A percentile compares a stretch with the other conserved stretches of the same genome.
Evolutionary conservation across 2,797 vertebrate species (phyloP).

Genomic region (Intellagama lesueurii): DNA sequence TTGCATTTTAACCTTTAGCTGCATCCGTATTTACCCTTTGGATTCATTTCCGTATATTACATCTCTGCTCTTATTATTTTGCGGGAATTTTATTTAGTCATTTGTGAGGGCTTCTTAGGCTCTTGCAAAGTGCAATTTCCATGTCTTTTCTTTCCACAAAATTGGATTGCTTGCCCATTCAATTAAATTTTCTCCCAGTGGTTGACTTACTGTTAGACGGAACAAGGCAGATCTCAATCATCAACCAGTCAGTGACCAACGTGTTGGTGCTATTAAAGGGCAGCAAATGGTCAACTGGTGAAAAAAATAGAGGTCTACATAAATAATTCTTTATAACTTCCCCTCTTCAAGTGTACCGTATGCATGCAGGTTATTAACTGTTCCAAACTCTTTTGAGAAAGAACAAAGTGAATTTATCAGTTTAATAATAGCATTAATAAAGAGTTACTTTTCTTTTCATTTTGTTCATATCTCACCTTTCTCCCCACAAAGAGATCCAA

Average conservation of each 20-base stretch:
- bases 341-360: too few relatives aligned
- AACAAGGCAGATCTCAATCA: neutral
- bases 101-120: neutral
- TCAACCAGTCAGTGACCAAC: neutral
- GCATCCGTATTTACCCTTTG: constrained; percentile 6
- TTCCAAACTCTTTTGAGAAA: too few relatives aligned
- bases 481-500: too few relatives aligned
- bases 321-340: neutral
- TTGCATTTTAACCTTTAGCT: constrained; percentile 15
- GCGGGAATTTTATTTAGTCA: constrained; percentile 11
- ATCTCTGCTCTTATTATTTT: neutral
- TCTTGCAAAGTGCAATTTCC: neutral
- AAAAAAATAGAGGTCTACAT: neutral
- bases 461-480: too few relatives aligned
- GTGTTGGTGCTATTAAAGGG: neutral
- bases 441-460: too few relatives aligned
- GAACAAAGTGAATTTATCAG: too few relatives aligned
- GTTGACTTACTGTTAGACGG: neutral
- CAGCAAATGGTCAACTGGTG: neutral
- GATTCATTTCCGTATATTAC: constrained; percentile 8
- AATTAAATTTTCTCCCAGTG: neutral
- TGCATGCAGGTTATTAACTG: too few relatives aligned
- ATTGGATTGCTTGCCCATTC: neutral
- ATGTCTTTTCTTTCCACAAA: neutral
- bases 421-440: too few relatives aligned